Conservation (phyloP, 2,888 invertebrate genomes). For the Dioctria rufipes region DNA sequence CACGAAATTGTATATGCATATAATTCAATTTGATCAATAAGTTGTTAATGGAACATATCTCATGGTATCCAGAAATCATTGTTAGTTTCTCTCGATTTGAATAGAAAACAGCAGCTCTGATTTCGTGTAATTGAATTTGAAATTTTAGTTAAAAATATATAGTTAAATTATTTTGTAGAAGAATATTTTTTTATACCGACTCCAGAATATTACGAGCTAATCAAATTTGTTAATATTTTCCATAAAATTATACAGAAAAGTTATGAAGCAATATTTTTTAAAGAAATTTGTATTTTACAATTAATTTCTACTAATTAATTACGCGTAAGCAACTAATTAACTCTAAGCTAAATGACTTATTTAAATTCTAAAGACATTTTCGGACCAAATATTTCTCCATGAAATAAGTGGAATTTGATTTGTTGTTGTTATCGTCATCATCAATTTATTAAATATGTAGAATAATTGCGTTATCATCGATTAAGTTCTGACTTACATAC, state of each 20-base stretch:
- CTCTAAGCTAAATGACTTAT: not conserved
- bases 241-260: conserved; percentile 7
- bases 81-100: not conserved
- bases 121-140: not conserved
- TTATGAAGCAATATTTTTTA: conserved; percentile 35
- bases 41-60: not conserved
- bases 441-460: not conserved
- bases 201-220: not conserved
- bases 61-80: not conserved
- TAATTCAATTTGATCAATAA: too few relatives aligned
- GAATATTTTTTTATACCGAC: conserved; percentile 12
- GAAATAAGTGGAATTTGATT: conserved; percentile 29
- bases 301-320: not conserved
- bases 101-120: not conserved
- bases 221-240: not conserved
- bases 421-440: not conserved
- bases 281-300: conserved; percentile 5
- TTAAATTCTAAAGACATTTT: conserved; percentile 27
- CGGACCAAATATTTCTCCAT: conserved; percentile 38
- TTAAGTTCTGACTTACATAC: too few relatives aligned
- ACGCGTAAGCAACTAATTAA: not conserved
- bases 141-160: not conserved
- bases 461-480: not conserved
- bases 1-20: conserved; percentile 6
- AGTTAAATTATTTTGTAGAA: conserved; percentile 23